Conservation (phyloP, 2,888 invertebrate genomes). For the Caenorhabditis sulstoni region DNA sequence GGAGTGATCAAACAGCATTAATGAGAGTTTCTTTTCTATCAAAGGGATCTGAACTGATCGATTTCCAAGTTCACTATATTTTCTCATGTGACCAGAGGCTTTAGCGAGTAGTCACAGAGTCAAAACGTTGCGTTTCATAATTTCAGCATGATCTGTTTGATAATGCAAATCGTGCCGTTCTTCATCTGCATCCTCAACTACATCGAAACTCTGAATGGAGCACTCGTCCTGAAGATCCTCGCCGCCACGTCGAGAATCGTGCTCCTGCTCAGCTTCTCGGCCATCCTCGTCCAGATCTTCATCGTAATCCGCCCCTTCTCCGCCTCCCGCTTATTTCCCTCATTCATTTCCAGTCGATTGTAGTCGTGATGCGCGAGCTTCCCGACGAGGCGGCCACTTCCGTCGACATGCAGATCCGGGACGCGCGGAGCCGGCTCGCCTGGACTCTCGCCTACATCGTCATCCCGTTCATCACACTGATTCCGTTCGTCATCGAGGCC, state of each 20-base stretch:
- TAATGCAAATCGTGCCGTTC: constrained; percentile 68
- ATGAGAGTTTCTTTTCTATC: no score
- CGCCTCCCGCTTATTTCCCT: no score
- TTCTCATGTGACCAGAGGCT: no score
- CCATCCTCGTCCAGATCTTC: constrained; percentile 55
- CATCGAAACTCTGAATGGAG: constrained; percentile 42
- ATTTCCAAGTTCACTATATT: no score
- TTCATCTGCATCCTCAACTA: constrained; percentile 61
- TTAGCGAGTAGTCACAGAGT: not conserved
- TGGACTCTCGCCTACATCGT: constrained; percentile 62
- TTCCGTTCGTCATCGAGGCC: constrained; percentile 60
- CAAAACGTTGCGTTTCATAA: not conserved
- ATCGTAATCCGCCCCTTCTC: constrained; percentile 23
- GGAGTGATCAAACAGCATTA: not conserved
- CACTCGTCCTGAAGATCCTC: constrained; percentile 48
- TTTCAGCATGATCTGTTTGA: constrained; percentile 64
- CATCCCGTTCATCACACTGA: constrained; percentile 59
- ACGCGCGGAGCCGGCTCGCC: constrained; percentile 65
- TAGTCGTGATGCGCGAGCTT: constrained; percentile 52
- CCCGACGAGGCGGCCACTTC: constrained; percentile 64
- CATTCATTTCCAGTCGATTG: constrained; percentile 60
- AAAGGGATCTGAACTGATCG: no score
- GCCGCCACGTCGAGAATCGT: constrained; percentile 59
- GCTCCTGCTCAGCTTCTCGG: constrained; percentile 55
- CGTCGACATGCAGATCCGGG: constrained; percentile 66